Percentiles rank a stretch among this genome's conserved stretches.
phyloP scores from a whole-genome alignment of 2,797 vertebrate genomes.

The Myotis pilosus region DNA sequence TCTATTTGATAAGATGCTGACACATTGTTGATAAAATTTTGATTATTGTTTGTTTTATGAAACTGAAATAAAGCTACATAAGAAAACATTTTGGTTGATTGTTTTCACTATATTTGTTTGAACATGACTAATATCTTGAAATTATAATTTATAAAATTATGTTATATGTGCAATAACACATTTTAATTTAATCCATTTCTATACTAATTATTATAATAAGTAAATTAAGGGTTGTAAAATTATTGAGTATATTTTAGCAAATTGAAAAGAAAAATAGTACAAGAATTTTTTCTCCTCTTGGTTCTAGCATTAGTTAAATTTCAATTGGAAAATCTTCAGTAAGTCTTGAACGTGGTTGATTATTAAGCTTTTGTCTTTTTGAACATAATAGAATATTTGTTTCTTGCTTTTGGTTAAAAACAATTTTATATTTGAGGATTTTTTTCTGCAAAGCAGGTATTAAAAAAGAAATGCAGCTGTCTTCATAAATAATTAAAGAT shows the following conservation, averaged over 20 bases:
- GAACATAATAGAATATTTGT: constrained; percentile 53
- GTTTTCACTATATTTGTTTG: background rate
- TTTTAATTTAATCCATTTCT: constrained; percentile 35
- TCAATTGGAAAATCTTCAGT: constrained; percentile 19
- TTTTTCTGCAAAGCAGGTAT: constrained; percentile 52
- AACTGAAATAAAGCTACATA: background rate
- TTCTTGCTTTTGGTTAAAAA: constrained; percentile 41
- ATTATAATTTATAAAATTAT: constrained; percentile 28
- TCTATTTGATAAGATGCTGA: background rate
- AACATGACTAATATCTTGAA: background rate
- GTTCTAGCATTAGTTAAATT: background rate
- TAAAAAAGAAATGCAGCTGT: constrained; percentile 57
- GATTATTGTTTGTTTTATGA: background rate
- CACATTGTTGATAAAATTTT: background rate
- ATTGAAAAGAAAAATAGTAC: background rate
- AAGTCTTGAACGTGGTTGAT: constrained; percentile 4
- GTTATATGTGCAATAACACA: background rate
- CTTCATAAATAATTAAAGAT: constrained; percentile 61
- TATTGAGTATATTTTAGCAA: background rate
- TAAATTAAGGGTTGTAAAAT: background rate
- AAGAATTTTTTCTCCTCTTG: background rate
- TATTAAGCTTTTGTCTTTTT: constrained; percentile 41
- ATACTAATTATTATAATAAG: background rate
- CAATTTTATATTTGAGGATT: constrained; percentile 49
- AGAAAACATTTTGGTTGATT: background rate